phyloP scores from a whole-genome alignment of 2,797 vertebrate species.

The Chelon labrosus region DNA sequence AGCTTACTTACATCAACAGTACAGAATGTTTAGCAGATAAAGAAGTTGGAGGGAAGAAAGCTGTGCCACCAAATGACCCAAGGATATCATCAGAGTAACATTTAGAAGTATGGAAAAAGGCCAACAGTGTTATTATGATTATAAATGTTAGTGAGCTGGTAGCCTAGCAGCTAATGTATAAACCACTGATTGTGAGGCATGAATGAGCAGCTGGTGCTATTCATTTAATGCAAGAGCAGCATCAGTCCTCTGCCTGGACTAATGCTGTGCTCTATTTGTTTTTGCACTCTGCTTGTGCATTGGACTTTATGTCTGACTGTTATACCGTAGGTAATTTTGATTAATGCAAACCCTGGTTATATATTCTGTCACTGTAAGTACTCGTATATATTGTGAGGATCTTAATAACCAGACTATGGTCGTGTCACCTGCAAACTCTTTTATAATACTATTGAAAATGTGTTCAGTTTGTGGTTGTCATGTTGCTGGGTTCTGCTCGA shows the following conservation, averaged over 20 bases:
- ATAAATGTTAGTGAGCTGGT: conserved; percentile 25
- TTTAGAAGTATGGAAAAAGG: conserved; percentile 6
- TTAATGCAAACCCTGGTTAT: neutral
- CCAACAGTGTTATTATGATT: conserved; percentile 16
- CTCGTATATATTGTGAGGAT: conserved; percentile 1
- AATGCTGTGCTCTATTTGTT: conserved; percentile 8
- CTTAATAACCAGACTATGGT: neutral
- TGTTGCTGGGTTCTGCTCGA: too few species aligned
- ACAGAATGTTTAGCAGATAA: neutral
- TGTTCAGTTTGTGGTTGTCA: conserved; percentile 13
- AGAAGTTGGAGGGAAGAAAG: neutral
- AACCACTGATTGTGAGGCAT: conserved; percentile 23
- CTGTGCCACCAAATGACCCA: neutral
- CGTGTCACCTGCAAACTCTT: neutral
- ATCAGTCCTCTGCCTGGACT: conserved; percentile 18
- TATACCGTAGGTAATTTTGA: neutral
- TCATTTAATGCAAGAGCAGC: conserved; percentile 37
- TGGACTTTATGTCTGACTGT: conserved; percentile 12
- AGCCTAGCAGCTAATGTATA: conserved; percentile 30
- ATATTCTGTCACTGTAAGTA: neutral
- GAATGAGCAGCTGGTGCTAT: conserved; percentile 43
- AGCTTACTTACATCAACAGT: neutral
- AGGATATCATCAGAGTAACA: neutral
- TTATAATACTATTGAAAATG: neutral
- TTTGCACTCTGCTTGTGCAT: neutral